Evolutionary conservation across 1,140 invertebrate genomes (phyloP).

Genomic region (Paracyclopina nana): DNA sequence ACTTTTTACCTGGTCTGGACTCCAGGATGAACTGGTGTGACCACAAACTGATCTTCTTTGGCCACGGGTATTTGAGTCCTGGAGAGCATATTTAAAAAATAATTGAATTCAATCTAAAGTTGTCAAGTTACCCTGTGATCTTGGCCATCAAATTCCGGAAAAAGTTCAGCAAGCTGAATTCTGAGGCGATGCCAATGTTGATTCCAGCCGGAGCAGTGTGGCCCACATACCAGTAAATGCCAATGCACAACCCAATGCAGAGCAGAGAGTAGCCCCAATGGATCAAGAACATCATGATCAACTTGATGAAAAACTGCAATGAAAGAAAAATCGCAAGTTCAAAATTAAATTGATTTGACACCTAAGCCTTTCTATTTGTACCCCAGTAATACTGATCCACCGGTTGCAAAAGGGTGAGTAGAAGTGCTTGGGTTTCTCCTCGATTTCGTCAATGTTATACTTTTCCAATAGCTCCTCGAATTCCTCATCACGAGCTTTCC

Average conservation of each 20-base stretch:
- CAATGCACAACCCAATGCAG: conserved; percentile 52
- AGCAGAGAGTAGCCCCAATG: conserved; percentile 74
- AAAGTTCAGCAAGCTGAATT: conserved; percentile 70
- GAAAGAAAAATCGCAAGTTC: conserved; percentile 16
- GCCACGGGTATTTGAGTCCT: background rate
- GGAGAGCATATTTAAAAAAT: conserved; percentile 12
- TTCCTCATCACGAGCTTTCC: conserved; percentile 4
- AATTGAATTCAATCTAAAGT: conserved; percentile 14
- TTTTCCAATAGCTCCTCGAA: conserved; percentile 11
- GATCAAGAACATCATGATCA: conserved; percentile 76
- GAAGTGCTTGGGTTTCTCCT: conserved; percentile 74
- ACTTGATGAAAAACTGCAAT: conserved; percentile 53
- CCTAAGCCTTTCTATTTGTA: conserved; percentile 36
- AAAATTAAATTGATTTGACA: background rate
- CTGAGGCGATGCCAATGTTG: conserved; percentile 66
- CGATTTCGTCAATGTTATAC: conserved; percentile 35
- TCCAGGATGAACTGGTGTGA: conserved; percentile 60
- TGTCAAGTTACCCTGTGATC: conserved; percentile 48
- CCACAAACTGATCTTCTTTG: conserved; percentile 71
- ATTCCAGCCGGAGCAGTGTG: conserved; percentile 81
- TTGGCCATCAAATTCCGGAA: conserved; percentile 47
- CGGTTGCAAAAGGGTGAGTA: conserved; percentile 78
- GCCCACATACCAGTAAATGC: conserved; percentile 81
- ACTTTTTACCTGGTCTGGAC: conserved; percentile 54
- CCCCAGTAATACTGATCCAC: conserved; percentile 73